Evolutionary conservation across 2,888 invertebrate species (phyloP).

Genomic region (Litoditis marina): DNA sequence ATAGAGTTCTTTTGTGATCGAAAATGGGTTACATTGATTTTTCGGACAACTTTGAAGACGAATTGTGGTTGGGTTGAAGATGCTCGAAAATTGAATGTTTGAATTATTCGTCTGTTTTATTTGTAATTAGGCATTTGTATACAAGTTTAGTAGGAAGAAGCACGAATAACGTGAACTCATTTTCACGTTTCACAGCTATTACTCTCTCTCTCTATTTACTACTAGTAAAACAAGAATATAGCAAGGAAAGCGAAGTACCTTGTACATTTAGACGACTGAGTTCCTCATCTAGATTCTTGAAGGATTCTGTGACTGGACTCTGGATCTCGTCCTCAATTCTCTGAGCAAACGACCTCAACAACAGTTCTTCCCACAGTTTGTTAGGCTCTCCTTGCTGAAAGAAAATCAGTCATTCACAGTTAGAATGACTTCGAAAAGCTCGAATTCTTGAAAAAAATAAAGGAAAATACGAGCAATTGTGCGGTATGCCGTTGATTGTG

Average conservation of each 20-base stretch:
- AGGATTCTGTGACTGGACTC: constrained; percentile 39
- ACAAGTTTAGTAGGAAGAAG: no score
- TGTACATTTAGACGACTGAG: constrained; percentile 32
- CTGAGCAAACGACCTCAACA: constrained; percentile 52
- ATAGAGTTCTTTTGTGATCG: no score
- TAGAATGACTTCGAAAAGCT: no score
- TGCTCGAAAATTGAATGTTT: no score
- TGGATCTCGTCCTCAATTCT: constrained; percentile 53
- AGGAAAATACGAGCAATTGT: no score
- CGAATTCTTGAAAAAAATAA: not conserved
- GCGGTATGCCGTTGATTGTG: no score
- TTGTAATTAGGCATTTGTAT: no score
- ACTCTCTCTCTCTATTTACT: constrained; percentile 2
- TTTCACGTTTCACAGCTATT: not conserved
- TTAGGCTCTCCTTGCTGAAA: constrained; percentile 35
- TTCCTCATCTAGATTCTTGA: constrained; percentile 34
- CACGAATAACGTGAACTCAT: not conserved
- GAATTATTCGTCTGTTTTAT: no score
- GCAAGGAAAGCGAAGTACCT: constrained; percentile 19
- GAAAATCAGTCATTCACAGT: no score
- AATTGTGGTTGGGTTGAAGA: no score
- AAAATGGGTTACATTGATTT: no score
- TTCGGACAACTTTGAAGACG: no score
- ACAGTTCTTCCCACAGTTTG: constrained; percentile 52
- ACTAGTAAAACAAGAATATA: not conserved